A percentile compares a stretch with the other conserved stretches of the same genome.
Conservation (phyloP, 2,888 invertebrate genomes). For the Agrilus biguttatus region DNA sequence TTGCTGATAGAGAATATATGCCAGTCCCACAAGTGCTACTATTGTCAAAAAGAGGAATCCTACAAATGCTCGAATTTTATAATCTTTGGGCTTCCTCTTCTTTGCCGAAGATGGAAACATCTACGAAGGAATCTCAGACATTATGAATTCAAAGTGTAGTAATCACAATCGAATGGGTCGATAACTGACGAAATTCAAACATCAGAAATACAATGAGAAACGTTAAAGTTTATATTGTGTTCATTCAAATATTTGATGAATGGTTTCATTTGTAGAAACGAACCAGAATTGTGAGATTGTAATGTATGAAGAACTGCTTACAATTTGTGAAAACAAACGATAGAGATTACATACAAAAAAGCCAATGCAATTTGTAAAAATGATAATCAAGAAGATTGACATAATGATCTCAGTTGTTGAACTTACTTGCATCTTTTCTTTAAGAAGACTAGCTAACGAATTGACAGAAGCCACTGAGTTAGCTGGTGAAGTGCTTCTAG, state of each 20-base stretch:
- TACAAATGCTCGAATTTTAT: constrained; percentile 69
- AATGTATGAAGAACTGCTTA: too few relatives aligned
- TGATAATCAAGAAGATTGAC: not conserved
- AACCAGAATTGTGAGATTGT: too few relatives aligned
- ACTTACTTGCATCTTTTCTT: constrained; percentile 66
- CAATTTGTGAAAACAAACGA: too few relatives aligned
- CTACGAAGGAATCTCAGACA: constrained; percentile 34
- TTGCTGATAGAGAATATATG: constrained; percentile 71
- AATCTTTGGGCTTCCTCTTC: constrained; percentile 53
- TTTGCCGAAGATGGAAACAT: constrained; percentile 59
- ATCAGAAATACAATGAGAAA: not conserved
- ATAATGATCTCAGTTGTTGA: not conserved
- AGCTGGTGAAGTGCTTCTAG: constrained; percentile 50
- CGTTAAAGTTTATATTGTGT: not conserved
- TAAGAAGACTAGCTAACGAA: constrained; percentile 67
- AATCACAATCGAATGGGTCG: not conserved
- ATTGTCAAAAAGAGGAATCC: constrained; percentile 66
- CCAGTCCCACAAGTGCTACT: constrained; percentile 68
- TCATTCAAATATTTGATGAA: too few relatives aligned
- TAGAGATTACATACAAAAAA: not conserved
- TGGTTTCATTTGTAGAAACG: too few relatives aligned
- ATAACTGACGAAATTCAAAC: not conserved
- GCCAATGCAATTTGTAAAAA: not conserved
- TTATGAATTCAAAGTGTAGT: not conserved
- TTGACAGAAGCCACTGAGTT: constrained; percentile 76